Evolutionary conservation across 2,888 invertebrate genomes (phyloP).

Genomic region (Nycteola revayana): DNA sequence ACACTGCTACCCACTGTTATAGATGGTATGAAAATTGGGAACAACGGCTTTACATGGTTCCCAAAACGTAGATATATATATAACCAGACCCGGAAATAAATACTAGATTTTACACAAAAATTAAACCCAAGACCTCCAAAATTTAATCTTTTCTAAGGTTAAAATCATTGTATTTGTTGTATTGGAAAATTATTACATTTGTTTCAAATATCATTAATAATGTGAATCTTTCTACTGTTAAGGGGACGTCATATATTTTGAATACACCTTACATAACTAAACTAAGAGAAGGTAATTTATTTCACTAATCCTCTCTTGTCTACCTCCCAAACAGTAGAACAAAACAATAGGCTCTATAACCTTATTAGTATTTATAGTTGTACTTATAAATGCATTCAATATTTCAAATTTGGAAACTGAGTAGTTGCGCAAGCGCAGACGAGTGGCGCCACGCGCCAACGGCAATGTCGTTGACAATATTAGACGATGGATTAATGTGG

Average conservation of each 20-base stretch:
- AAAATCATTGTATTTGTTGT: too few species aligned
- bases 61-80: too few species aligned
- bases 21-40: too few species aligned
- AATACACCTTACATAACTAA: background rate
- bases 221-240: too few species aligned
- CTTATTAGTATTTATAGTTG: slow-evolving; percentile 55
- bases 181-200: too few species aligned
- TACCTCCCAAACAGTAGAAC: background rate
- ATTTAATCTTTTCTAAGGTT: too few species aligned
- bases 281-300: background rate
- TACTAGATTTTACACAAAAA: too few species aligned
- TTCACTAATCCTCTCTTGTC: background rate
- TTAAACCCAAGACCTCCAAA: too few species aligned
- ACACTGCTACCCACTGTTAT: too few species aligned
- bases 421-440: slow-evolving; percentile 56
- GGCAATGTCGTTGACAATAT: slow-evolving; percentile 44
- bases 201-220: too few species aligned
- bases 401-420: slow-evolving; percentile 67
- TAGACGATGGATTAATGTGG: slow-evolving; percentile 29
- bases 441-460: slow-evolving; percentile 53
- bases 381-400: slow-evolving; percentile 56
- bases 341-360: slow-evolving; percentile 37
- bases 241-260: background rate
- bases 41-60: too few species aligned
- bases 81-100: too few species aligned